These are phyloP conservation scores for Pseudomugil gertrudae DNA, from an alignment of 2,797 vertebrate species.

Conservation along the genomic window DNA sequence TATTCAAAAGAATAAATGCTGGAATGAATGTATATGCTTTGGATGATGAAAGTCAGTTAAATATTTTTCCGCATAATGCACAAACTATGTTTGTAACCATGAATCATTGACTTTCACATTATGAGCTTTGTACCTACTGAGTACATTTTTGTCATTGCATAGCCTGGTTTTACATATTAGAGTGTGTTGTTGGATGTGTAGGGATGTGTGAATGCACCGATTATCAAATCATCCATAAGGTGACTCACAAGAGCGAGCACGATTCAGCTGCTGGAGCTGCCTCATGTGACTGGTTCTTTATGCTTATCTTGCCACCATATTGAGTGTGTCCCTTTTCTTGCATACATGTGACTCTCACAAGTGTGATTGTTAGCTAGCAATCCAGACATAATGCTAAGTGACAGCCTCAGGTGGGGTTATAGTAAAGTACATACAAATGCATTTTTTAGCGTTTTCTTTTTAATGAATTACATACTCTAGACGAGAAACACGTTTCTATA, in stretches of 20 bases:
- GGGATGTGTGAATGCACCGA: constrained; percentile 64
- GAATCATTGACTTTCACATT: constrained; percentile 27
- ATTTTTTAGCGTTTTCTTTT: constrained; percentile 37
- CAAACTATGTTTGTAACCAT: constrained; percentile 27
- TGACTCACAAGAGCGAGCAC: constrained; percentile 61
- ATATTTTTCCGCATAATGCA: constrained; percentile 27
- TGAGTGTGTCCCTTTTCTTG: constrained; percentile 54
- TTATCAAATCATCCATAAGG: constrained; percentile 74
- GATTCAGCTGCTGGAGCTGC: constrained; percentile 49
- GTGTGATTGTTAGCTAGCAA: constrained; percentile 39
- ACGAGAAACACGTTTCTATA: constrained; percentile 36
- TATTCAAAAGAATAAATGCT: constrained; percentile 28
- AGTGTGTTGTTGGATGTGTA: constrained; percentile 55
- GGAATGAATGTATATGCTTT: constrained; percentile 12
- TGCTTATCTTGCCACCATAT: constrained; percentile 58
- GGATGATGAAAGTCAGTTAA: constrained; percentile 23
- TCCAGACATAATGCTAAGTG: constrained; percentile 58
- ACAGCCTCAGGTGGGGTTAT: constrained; percentile 53
- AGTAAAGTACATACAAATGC: constrained; percentile 35
- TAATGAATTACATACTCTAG: constrained; percentile 42
- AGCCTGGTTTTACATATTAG: constrained; percentile 31
- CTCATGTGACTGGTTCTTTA: constrained; percentile 60
- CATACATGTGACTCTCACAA: constrained; percentile 52
- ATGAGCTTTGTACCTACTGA: constrained; percentile 3
- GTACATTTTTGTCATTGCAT: constrained; percentile 1